These are phyloP conservation scores for Drosophila ohnishii DNA, from an alignment of 1,140 invertebrate genomes.

Conservation along the genomic window DNA sequence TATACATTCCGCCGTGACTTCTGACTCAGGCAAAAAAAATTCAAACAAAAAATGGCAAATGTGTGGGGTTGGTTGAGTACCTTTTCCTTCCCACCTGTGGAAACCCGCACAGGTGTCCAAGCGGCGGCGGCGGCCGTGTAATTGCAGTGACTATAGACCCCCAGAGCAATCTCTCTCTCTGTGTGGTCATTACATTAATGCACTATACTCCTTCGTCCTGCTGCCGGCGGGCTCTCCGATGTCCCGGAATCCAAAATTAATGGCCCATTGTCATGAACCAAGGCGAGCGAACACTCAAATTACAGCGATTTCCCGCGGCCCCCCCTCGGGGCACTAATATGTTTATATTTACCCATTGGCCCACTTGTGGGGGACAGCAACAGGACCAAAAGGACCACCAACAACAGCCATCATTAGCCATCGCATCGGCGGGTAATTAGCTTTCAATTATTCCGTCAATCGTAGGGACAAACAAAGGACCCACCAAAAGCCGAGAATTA, in stretches of 20 bases:
- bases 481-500: background rate
- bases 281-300: slow-evolving; percentile 5
- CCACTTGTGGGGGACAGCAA: background rate
- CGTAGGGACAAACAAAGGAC: background rate
- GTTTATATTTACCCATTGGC: slow-evolving; percentile 6
- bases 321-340: background rate
- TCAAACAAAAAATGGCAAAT: background rate
- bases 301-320: slow-evolving; percentile 1
- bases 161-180: slow-evolving; percentile 20
- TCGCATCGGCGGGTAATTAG: slow-evolving; percentile 19
- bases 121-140: background rate
- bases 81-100: slow-evolving; percentile 1
- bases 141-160: slow-evolving; percentile 21
- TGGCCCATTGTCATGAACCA: slow-evolving; percentile 27
- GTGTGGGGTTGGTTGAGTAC: too few relatives aligned
- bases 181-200: slow-evolving; percentile 30
- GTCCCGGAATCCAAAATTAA: slow-evolving; percentile 24
- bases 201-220: background rate
- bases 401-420: slow-evolving; percentile 24
- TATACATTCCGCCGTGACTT: background rate
- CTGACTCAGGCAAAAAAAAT: slow-evolving; percentile 2
- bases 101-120: slow-evolving; percentile 15
- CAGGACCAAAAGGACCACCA: background rate
- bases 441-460: slow-evolving; percentile 27
- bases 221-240: background rate